phyloP scores from a whole-genome alignment of 1,140 invertebrate species.

The Pygmarrhopalites habei region DNA sequence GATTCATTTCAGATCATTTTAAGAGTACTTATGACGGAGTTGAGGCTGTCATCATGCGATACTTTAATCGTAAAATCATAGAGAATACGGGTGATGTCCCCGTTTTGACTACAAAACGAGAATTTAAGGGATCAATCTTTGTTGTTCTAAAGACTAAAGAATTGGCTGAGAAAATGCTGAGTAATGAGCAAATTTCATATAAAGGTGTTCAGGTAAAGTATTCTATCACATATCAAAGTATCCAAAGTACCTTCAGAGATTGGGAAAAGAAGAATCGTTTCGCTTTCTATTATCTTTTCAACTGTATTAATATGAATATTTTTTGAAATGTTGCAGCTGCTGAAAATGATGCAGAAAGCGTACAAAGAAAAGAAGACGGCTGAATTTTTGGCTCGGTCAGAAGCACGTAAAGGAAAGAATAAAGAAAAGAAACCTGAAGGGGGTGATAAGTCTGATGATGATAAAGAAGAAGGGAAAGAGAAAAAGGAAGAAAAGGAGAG shows the following conservation, averaged over 20 bases:
- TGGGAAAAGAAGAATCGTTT: no score
- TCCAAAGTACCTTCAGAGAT: no score
- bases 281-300: no score
- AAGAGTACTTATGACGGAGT: slow-evolving; percentile 29
- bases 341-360: slow-evolving; percentile 24
- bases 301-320: background rate
- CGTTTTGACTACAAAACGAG: no score
- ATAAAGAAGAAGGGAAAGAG: background rate
- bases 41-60: slow-evolving; percentile 34
- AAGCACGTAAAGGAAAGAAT: slow-evolving; percentile 3
- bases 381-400: slow-evolving; percentile 15
- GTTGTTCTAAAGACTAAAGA: slow-evolving; percentile 34
- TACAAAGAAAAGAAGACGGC: slow-evolving; percentile 17
- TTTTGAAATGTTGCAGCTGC: slow-evolving; percentile 9
- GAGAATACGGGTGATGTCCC: slow-evolving; percentile 14
- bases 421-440: background rate
- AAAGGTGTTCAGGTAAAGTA: slow-evolving; percentile 15
- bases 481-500: slow-evolving; percentile 15
- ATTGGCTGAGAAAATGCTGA: slow-evolving; percentile 15
- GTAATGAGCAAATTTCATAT: slow-evolving; percentile 7
- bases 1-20: slow-evolving; percentile 26
- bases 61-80: slow-evolving; percentile 22
- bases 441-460: slow-evolving; percentile 10
- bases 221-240: no score
- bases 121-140: slow-evolving; percentile 38